Conservation (phyloP, 2,888 invertebrate species). For the Molanna angustata region DNA sequence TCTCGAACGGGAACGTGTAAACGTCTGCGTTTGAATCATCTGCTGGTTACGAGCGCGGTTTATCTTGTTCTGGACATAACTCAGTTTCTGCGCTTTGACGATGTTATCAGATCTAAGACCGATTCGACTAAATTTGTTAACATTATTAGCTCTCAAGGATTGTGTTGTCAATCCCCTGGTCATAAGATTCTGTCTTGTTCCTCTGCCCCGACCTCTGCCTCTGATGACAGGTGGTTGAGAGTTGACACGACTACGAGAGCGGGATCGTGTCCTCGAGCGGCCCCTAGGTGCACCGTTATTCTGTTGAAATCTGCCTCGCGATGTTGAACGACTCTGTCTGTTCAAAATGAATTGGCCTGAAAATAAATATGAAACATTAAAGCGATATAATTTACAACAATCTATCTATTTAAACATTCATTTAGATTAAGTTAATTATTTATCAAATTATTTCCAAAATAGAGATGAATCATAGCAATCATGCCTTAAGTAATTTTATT, state of each 20-base stretch:
- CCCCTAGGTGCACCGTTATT: slow-evolving; percentile 6
- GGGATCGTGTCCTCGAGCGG: slow-evolving; percentile 21
- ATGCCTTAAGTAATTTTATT: too few species aligned
- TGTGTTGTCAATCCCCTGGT: slow-evolving; percentile 22
- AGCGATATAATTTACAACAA: too few species aligned
- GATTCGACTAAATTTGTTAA: slow-evolving; percentile 33
- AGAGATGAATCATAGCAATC: too few species aligned
- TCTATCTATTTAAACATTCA: too few species aligned
- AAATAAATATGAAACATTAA: neutral
- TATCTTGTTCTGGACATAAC: slow-evolving; percentile 41
- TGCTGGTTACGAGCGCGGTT: slow-evolving; percentile 2
- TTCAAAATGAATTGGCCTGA: too few species aligned
- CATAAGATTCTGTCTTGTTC: slow-evolving; percentile 7
- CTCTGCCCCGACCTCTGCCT: slow-evolving; percentile 13
- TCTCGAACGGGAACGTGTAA: slow-evolving; percentile 43
- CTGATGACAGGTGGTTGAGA: slow-evolving; percentile 3
- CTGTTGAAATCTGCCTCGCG: slow-evolving; percentile 18
- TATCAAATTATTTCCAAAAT: too few species aligned
- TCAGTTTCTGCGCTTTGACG: slow-evolving; percentile 42
- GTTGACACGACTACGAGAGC: slow-evolving; percentile 13
- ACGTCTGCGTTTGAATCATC: slow-evolving; percentile 49
- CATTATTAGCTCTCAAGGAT: slow-evolving; percentile 6
- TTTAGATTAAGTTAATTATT: too few species aligned
- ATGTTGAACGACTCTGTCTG: too few species aligned
- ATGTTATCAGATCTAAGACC: slow-evolving; percentile 53